These are phyloP conservation scores for Mercenaria mercenaria DNA, from an alignment of 1,140 invertebrate genomes.

Conservation along the genomic window DNA sequence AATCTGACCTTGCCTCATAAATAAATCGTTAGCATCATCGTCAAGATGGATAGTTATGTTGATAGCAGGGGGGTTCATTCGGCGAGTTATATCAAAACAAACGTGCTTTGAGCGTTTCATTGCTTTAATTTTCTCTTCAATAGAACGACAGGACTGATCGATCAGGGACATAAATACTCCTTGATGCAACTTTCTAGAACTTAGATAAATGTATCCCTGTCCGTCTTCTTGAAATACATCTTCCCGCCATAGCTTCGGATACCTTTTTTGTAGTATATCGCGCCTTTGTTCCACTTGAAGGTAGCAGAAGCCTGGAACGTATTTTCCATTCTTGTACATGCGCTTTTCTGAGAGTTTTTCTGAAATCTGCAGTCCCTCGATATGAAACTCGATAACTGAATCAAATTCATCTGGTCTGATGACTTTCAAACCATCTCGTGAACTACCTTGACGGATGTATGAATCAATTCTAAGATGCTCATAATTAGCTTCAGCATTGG, in stretches of 20 bases:
- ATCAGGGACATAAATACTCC: slow-evolving; percentile 39
- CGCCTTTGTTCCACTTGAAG: not conserved
- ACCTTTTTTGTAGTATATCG: not conserved
- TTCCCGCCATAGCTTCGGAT: slow-evolving; percentile 3
- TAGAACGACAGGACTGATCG: slow-evolving; percentile 1
- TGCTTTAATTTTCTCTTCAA: not conserved
- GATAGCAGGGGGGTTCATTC: slow-evolving; percentile 51
- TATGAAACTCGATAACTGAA: slow-evolving; percentile 31
- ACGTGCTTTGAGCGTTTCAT: not conserved
- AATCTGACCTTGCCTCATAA: not conserved
- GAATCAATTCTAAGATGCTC: slow-evolving; percentile 32
- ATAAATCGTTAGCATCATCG: not conserved
- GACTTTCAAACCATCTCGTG: slow-evolving; percentile 62
- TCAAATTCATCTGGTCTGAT: slow-evolving; percentile 50
- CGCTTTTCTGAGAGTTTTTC: not conserved
- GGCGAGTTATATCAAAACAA: not conserved
- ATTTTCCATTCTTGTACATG: not conserved
- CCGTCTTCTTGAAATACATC: not conserved
- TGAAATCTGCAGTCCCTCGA: slow-evolving; percentile 22
- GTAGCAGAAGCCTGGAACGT: slow-evolving; percentile 39
- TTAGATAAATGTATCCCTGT: not conserved
- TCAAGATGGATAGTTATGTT: slow-evolving; percentile 35
- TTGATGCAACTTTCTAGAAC: slow-evolving; percentile 20
- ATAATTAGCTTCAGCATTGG: not conserved
- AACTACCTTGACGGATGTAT: slow-evolving; percentile 52